phyloP scores from a whole-genome alignment of 2,113 vertebrate species.

The Megalops atlanticus region DNA sequence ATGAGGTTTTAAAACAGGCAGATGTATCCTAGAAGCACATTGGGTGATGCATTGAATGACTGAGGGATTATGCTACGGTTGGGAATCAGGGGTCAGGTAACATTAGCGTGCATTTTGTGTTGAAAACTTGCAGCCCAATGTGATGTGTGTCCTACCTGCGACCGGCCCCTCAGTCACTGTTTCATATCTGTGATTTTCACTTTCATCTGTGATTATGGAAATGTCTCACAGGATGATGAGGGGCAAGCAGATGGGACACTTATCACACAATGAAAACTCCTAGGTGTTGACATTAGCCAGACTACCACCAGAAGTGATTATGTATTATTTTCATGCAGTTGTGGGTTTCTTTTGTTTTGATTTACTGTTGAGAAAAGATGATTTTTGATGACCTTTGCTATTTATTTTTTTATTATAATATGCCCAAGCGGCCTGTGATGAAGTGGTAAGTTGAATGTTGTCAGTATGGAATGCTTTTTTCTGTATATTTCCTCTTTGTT shows the following conservation, averaged over 20 bases:
- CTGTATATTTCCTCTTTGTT: constrained; percentile 28
- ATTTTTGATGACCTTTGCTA: constrained; percentile 28
- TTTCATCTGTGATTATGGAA: constrained; percentile 12
- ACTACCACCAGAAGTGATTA: neutral
- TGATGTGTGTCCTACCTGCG: neutral
- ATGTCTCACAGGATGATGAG: constrained; percentile 25
- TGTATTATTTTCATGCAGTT: constrained; percentile 5
- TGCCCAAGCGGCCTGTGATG: constrained; percentile 26
- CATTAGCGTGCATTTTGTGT: neutral
- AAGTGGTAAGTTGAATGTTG: constrained; percentile 44
- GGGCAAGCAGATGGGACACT: constrained; percentile 17
- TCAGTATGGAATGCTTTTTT: constrained; percentile 30
- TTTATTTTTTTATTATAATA: constrained; percentile 25
- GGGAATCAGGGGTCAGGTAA: neutral
- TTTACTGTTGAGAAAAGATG: constrained; percentile 9
- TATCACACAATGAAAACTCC: neutral
- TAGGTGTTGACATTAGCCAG: neutral
- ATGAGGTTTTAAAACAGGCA: no score
- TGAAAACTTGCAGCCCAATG: neutral
- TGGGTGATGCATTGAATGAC: neutral
- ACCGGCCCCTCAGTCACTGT: neutral
- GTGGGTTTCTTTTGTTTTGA: constrained; percentile 22
- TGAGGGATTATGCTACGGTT: neutral
- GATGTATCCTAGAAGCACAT: no score
- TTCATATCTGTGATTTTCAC: constrained; percentile 4